Evolutionary conservation across 1,140 invertebrate species (phyloP).

Genomic region (Mercenaria mercenaria): DNA sequence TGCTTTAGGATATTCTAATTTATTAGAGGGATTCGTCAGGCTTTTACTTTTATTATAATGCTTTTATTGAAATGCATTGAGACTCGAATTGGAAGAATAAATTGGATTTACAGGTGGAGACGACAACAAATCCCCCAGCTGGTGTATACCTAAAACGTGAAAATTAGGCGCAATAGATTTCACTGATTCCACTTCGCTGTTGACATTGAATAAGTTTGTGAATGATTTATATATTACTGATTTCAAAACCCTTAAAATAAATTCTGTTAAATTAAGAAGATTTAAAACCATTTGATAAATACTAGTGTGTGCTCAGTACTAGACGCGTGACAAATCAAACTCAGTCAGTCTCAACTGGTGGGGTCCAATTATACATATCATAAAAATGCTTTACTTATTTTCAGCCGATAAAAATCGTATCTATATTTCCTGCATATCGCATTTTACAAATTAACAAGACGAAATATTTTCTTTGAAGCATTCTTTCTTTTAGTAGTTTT

Average conservation of each 20-base stretch:
- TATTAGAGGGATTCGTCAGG: neutral
- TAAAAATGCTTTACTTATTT: too few relatives aligned
- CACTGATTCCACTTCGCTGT: neutral
- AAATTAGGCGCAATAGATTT: slow-evolving; percentile 2
- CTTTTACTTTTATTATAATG: neutral
- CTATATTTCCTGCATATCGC: too few relatives aligned
- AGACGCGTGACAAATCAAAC: too few relatives aligned
- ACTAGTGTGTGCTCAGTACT: too few relatives aligned
- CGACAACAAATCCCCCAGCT: neutral
- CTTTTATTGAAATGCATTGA: slow-evolving; percentile 39
- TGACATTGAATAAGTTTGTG: neutral
- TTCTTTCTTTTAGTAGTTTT: too few relatives aligned
- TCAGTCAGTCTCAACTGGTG: too few relatives aligned
- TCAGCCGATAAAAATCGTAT: too few relatives aligned
- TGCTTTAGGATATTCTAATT: slow-evolving; percentile 12
- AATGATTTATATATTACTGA: neutral
- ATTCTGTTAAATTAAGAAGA: neutral
- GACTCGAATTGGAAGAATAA: slow-evolving; percentile 15
- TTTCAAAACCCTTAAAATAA: slow-evolving; percentile 1
- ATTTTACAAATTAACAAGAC: too few relatives aligned
- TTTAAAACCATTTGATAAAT: too few relatives aligned
- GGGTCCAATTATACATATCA: too few relatives aligned
- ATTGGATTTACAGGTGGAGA: neutral
- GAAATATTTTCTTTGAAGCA: too few relatives aligned
- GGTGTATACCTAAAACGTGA: neutral